Percentiles rank a stretch among this genome's conserved stretches.
Conservation (phyloP, 2,113 vertebrate species). For the Prunella fulvescens region DNA sequence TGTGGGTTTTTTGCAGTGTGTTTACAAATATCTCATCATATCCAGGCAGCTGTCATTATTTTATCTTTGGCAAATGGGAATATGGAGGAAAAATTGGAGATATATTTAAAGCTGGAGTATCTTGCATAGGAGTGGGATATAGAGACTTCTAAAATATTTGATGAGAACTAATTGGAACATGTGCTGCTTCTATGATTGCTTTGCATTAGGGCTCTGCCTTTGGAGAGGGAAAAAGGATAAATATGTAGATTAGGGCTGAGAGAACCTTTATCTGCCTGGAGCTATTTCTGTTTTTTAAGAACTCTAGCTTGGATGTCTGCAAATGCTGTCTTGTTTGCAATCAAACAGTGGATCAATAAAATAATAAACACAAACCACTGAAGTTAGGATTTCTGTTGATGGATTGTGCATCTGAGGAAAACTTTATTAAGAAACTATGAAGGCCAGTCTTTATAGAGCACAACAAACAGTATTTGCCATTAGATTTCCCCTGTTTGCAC, state of each 20-base stretch:
- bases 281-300: slow-evolving; percentile 1
- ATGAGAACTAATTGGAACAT: background rate
- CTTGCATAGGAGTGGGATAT: background rate
- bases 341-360: slow-evolving; percentile 42
- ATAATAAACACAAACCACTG: slow-evolving; percentile 49
- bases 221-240: background rate
- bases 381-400: slow-evolving; percentile 40
- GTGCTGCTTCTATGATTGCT: background rate
- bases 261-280: background rate
- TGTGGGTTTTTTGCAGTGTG: background rate
- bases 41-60: background rate
- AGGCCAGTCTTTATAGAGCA: background rate
- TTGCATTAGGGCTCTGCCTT: background rate
- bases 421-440: slow-evolving; percentile 15
- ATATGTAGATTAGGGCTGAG: background rate
- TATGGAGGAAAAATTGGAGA: background rate
- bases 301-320: background rate
- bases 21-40: background rate
- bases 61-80: background rate
- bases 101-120: background rate
- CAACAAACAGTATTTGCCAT: background rate
- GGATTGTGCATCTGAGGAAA: slow-evolving; percentile 29
- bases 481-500: background rate
- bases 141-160: background rate
- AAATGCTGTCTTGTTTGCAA: slow-evolving; percentile 38